Evolutionary conservation across 2,797 vertebrate species (phyloP).

Genomic region (Xenopus petersii): DNA sequence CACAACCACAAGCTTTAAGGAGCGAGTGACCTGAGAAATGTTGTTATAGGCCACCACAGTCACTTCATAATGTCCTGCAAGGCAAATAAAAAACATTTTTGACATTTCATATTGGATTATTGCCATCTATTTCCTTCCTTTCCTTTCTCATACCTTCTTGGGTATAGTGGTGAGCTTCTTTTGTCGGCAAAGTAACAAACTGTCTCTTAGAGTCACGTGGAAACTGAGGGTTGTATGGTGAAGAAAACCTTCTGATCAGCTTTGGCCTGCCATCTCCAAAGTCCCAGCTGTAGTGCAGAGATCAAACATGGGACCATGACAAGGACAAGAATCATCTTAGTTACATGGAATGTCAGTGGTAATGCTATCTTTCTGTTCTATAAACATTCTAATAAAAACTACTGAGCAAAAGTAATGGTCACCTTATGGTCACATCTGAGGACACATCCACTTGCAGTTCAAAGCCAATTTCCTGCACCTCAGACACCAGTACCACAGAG

Average conservation of each 20-base stretch:
- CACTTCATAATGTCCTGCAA: conserved; percentile 65
- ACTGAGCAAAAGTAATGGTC: neutral
- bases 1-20: conserved; percentile 53
- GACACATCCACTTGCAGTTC: conserved; percentile 67
- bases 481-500: conserved; percentile 54
- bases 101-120: too few relatives aligned
- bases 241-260: conserved; percentile 52
- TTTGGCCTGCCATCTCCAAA: conserved; percentile 65
- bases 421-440: conserved; percentile 67
- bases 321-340: too few relatives aligned
- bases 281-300: conserved; percentile 65
- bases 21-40: conserved; percentile 51
- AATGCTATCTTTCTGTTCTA: too few relatives aligned
- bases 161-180: conserved; percentile 60
- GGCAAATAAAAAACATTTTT: neutral
- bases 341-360: too few relatives aligned
- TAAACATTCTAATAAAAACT: too few relatives aligned
- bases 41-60: conserved; percentile 60
- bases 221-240: conserved; percentile 55
- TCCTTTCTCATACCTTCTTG: conserved; percentile 59
- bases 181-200: conserved; percentile 60
- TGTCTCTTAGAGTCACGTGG: conserved; percentile 48
- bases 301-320: too few relatives aligned
- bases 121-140: neutral
- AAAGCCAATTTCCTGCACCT: conserved; percentile 55